These are phyloP conservation scores for Brachypteracias leptosomus DNA, from an alignment of 2,113 vertebrate genomes.

Conservation along the genomic window DNA sequence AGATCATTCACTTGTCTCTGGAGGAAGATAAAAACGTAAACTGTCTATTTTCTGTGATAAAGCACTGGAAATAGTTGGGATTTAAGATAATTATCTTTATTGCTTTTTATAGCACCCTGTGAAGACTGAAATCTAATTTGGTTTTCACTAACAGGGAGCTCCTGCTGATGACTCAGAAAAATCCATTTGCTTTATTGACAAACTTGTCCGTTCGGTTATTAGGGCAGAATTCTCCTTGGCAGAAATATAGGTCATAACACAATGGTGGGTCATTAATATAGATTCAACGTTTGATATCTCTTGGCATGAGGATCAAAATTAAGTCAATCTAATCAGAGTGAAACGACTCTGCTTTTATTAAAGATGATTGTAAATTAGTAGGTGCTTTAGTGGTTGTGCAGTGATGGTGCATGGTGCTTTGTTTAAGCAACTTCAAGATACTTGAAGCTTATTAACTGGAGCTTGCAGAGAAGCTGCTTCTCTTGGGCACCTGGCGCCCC, in stretches of 20 bases:
- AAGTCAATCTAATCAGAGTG: neutral
- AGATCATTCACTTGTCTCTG: slow-evolving; percentile 5
- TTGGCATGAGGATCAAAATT: neutral
- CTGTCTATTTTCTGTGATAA: slow-evolving; percentile 26
- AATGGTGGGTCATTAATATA: neutral
- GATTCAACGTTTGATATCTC: neutral
- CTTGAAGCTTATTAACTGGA: neutral
- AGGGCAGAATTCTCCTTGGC: neutral
- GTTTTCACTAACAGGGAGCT: slow-evolving; percentile 13
- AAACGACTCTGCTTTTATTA: neutral
- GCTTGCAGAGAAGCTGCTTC: neutral
- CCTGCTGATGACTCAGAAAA: slow-evolving; percentile 31
- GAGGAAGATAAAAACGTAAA: slow-evolving; percentile 32
- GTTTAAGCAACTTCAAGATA: neutral
- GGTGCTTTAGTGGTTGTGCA: neutral
- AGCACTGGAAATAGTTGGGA: slow-evolving; percentile 40
- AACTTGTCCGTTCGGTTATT: neutral
- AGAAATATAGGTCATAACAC: neutral
- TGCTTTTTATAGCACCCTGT: slow-evolving; percentile 41
- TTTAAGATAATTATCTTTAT: slow-evolving; percentile 62
- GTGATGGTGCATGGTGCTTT: neutral
- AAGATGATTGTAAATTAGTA: neutral
- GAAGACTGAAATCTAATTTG: slow-evolving; percentile 46
- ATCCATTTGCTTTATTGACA: slow-evolving; percentile 55
- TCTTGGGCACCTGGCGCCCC: neutral